Base-by-base conservation (phyloP, 92 coral and sea anemone species). In the Phymanthus crucifer region DNA sequence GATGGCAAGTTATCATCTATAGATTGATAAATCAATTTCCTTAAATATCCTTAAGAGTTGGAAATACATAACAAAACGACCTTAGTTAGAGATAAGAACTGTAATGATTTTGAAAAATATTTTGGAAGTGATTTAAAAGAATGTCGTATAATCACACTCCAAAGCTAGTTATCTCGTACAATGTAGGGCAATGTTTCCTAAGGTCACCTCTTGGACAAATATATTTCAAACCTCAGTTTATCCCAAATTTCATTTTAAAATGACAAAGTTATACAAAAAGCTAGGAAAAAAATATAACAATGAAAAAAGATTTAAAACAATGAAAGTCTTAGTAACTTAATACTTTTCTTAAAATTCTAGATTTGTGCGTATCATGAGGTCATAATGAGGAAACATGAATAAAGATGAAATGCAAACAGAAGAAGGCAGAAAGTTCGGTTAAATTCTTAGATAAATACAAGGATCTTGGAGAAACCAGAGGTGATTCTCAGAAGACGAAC, bases 361-460 rank as follows among this genome's bases (percentile, higher is more conserved):
- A 43, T 43, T 43, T 2, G 1, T 43, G 48, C 14, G 14, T n/a
- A 17, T 43, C 7, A 61, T 29, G 14, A 61, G 68, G 27, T 54
- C 8, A 29, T 29, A 27, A 61, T 12, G 27, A 35, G 1, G 67
- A 33, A 52, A 54, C 6, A 19, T 2, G 29, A 34, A 56, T 47
- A 56, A 76, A 76, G 27, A 24, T 21, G 26, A 3, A 19, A 21
- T 54, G 10, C 70, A 57, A 76, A 57, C 35, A 76, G 29, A 54
- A 54, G 1, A 61, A 24, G 34, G 40, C n/a, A 29, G 35, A 61
- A 61, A 61, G 35, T 24, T 24, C 26, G 18, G 21, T 3, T 23
- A 61, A 58, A 77, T 14, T 36, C 56, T 64, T 77, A 19, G 38
- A 37, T 58, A 38, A 77, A 77, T 21, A 77, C 72, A 32, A 54